Evolutionary conservation across 2,113 vertebrate genomes (phyloP).

Genomic region (Cepphus grylle): DNA sequence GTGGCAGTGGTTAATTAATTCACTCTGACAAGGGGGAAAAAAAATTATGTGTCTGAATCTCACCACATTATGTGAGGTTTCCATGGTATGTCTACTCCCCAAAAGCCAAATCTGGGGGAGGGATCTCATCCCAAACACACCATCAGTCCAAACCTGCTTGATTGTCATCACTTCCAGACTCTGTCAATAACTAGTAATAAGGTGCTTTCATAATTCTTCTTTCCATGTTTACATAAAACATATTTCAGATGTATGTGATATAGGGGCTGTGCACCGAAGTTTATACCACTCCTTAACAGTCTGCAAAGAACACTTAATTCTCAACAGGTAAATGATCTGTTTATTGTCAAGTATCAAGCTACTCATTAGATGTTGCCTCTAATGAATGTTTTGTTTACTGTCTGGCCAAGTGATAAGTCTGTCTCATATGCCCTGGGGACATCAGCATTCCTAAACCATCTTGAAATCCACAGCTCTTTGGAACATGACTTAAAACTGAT

Average conservation of each 20-base stretch:
- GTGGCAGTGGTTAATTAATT: neutral
- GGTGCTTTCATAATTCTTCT: neutral
- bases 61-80: neutral
- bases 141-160: neutral
- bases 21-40: neutral
- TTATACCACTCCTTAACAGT: neutral
- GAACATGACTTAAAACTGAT: neutral
- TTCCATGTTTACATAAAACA: neutral
- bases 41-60: neutral
- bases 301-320: neutral
- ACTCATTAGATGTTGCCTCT: neutral
- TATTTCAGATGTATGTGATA: neutral
- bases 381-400: neutral
- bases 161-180: neutral
- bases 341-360: neutral
- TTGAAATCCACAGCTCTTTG: neutral
- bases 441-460: neutral
- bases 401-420: neutral
- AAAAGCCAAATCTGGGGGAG: neutral
- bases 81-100: neutral
- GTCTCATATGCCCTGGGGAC: neutral
- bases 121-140: neutral
- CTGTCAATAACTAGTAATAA: slow-evolving; percentile 52
- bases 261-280: neutral
- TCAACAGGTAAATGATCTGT: neutral